phyloP scores from a whole-genome alignment of 2,888 invertebrate genomes.

The Ctena decussata region DNA sequence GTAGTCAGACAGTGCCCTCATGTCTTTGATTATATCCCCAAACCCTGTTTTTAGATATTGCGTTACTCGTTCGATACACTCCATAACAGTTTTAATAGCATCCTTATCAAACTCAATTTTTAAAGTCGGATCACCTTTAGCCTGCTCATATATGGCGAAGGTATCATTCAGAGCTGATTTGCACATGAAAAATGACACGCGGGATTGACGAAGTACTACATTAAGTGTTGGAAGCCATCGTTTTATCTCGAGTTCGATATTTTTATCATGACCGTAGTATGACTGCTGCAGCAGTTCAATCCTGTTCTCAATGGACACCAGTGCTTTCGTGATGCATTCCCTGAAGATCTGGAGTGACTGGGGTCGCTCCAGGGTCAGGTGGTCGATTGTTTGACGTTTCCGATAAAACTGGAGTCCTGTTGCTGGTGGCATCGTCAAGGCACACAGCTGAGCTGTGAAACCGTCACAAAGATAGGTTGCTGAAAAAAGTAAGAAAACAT shows the following conservation, averaged over 20 bases:
- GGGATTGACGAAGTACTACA: slow-evolving; percentile 69
- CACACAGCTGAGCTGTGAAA: too few species aligned
- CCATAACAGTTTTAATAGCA: slow-evolving; percentile 57
- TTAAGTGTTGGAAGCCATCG: slow-evolving; percentile 71
- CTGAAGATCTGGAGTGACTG: slow-evolving; percentile 78
- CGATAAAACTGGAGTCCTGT: slow-evolving; percentile 80
- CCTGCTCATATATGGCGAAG: slow-evolving; percentile 54
- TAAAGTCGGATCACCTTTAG: slow-evolving; percentile 69
- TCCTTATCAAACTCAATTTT: slow-evolving; percentile 67
- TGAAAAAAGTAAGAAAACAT: too few species aligned
- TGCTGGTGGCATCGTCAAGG: slow-evolving; percentile 74
- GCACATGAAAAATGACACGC: slow-evolving; percentile 67
- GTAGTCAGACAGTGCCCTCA: slow-evolving; percentile 71
- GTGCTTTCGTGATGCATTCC: slow-evolving; percentile 71
- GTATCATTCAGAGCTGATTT: slow-evolving; percentile 73
- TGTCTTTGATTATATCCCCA: slow-evolving; percentile 68
- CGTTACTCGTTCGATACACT: slow-evolving; percentile 66
- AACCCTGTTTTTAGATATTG: slow-evolving; percentile 73
- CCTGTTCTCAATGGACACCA: slow-evolving; percentile 70
- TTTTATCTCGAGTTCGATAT: slow-evolving; percentile 74
- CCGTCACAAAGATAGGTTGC: too few species aligned
- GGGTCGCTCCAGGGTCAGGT: slow-evolving; percentile 77
- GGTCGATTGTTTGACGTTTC: slow-evolving; percentile 77
- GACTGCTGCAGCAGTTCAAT: slow-evolving; percentile 71
- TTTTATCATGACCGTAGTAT: slow-evolving; percentile 71